Evolutionary conservation across 2,113 vertebrate species (phyloP), one percentile per base, ranked within the genome.

Genomic region (Neotoma lepida): DNA sequence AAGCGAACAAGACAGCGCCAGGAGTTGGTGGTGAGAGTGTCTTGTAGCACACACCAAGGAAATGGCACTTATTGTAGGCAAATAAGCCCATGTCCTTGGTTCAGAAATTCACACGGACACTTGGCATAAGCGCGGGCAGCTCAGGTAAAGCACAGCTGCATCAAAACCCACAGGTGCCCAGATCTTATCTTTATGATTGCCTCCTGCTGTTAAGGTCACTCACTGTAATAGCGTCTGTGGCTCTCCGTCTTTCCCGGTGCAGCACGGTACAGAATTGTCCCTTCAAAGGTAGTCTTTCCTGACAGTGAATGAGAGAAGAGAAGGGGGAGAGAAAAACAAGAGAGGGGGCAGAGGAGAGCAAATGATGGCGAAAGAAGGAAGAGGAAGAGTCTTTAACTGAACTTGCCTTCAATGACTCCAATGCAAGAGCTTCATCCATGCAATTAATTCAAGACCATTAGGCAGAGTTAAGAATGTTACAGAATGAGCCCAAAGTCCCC

Each of bases 211-310:
- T 97, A 95, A 98, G 95, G 97, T 98, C 98, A 98, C 98, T 98
- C 98, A 98, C 98, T 98, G 98, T 98, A 98, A 98, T 98, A 98
- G 98, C 98, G 98, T 98, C 98, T 98, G 98, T 98, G 98, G 98
- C 98, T 98, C 98, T 98, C 98, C 98, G 97, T 98, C 98, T 98
- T 98, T 98, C 98, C 97, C 22, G 98, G 98, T 97, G 93, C 97
- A 95, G 98, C 98, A 98, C 98, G 98, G 97, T 98, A 98, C 97
- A 98, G 98, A 98, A 98, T 95, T 98, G 98, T 98, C 98, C 98
- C 98, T 98, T 98, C 97, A 98, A 98, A 98, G 97, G 98, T 98
- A 98, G 98, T 98, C 97, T 98, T 98, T 98, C 98, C 98, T 98
- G 98, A 98, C 98, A 98, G 98, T 98, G 98, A 97, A 98, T 98